A percentile compares a stretch with the other conserved stretches of the same genome.
These are phyloP conservation scores for Alligator sinensis DNA, from an alignment of 2,113 vertebrate species.

Conservation along the genomic window DNA sequence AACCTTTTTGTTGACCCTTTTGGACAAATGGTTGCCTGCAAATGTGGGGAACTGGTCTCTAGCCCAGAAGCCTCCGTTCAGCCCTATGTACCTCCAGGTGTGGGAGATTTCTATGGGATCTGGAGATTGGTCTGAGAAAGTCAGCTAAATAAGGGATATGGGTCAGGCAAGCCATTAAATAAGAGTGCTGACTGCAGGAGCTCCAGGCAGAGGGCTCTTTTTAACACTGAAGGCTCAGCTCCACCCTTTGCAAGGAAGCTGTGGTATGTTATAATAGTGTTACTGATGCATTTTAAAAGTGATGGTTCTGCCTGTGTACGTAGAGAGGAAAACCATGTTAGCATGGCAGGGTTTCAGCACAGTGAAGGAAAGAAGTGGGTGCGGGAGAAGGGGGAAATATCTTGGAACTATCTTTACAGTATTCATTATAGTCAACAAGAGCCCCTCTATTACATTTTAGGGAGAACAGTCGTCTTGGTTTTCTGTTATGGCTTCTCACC, in stretches of 20 bases:
- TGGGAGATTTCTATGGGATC: background rate
- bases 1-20: no score
- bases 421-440: background rate
- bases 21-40: no score
- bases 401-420: background rate
- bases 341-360: background rate
- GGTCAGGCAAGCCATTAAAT: background rate
- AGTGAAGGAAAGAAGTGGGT: background rate
- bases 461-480: slow-evolving; percentile 89
- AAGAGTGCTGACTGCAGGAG: background rate
- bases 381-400: background rate
- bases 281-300: background rate
- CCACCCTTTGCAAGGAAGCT: background rate
- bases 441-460: slow-evolving; percentile 68
- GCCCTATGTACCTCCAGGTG: no score
- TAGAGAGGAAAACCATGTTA: fast-evolving
- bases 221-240: background rate
- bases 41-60: no score
- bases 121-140: background rate
- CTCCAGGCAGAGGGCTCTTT: background rate
- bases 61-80: no score
- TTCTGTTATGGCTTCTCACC: slow-evolving; percentile 87
- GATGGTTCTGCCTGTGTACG: background rate
- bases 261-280: background rate
- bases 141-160: background rate